phyloP scores from a whole-genome alignment of 2,888 invertebrate species.

The Neoaliturus tenellus region DNA sequence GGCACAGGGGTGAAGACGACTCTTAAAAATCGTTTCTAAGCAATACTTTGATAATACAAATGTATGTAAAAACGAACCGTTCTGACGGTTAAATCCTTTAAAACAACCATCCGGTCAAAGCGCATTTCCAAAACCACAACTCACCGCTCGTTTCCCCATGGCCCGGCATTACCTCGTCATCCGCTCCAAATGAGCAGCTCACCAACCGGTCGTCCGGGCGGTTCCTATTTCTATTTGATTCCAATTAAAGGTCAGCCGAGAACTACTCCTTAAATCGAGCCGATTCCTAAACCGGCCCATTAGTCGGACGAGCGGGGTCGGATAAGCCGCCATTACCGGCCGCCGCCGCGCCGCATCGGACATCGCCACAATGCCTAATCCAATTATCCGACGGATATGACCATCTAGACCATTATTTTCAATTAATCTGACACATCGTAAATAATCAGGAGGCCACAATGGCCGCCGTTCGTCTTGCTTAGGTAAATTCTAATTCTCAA shows the following conservation, averaged over 20 bases:
- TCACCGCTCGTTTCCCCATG: no score
- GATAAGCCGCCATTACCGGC: conserved; percentile 5
- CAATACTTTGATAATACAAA: no score
- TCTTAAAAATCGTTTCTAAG: no score
- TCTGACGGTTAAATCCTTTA: no score
- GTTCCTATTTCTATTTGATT: conserved; percentile 10
- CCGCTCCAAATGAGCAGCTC: no score
- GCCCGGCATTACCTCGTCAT: background rate
- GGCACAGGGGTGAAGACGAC: no score
- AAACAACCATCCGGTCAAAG: no score
- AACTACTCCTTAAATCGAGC: background rate
- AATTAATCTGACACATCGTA: conserved; percentile 44
- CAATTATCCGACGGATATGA: conserved; percentile 45
- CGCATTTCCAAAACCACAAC: no score
- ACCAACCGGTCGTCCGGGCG: background rate
- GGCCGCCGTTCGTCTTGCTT: conserved; percentile 40
- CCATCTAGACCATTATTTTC: conserved; percentile 43
- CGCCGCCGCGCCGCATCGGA: background rate
- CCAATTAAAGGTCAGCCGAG: conserved; percentile 25
- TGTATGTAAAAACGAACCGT: no score
- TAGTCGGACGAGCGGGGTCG: background rate
- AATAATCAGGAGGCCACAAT: conserved; percentile 29
- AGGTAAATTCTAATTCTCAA: conserved; percentile 53
- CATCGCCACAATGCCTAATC: conserved; percentile 40
- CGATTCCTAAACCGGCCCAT: conserved; percentile 21